Evolutionary conservation across 2,888 invertebrate species (phyloP).

Genomic region (Leptarthrus brevirostris): DNA sequence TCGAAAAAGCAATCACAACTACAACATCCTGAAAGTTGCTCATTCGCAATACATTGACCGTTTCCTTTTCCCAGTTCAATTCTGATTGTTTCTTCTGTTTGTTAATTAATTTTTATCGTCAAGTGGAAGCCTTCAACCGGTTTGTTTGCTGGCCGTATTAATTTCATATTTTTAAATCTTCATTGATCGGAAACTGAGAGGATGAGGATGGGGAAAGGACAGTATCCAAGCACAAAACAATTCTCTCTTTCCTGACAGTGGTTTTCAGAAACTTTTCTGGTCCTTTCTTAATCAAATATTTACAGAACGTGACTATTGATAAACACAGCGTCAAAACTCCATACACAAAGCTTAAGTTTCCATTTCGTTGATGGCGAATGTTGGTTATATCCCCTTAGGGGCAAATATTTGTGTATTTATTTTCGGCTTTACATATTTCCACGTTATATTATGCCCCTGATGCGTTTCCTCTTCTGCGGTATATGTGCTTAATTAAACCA

Average conservation of each 20-base stretch:
- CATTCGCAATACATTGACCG: no score
- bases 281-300: conserved; percentile 40
- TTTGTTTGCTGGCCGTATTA: conserved; percentile 1
- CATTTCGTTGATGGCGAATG: conserved; percentile 32
- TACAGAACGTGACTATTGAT: conserved; percentile 43
- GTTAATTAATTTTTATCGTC: background rate
- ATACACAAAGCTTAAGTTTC: conserved; percentile 27
- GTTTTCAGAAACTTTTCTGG: conserved; percentile 21
- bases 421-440: conserved; percentile 16
- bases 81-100: no score
- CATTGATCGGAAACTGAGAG: conserved; percentile 19
- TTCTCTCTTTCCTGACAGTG: conserved; percentile 1
- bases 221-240: background rate
- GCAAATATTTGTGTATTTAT: conserved; percentile 31
- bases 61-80: no score
- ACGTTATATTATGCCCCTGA: conserved; percentile 1
- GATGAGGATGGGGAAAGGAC: background rate
- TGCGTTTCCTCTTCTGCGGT: background rate
- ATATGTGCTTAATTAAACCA: conserved; percentile 13
- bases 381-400: conserved; percentile 17
- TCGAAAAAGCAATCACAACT: no score
- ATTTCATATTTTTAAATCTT: conserved; percentile 30
- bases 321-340: conserved; percentile 26
- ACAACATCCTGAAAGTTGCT: no score
- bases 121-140: background rate